phyloP scores from a whole-genome alignment of 2,113 vertebrate species.

The Myxocyprinus asiaticus region DNA sequence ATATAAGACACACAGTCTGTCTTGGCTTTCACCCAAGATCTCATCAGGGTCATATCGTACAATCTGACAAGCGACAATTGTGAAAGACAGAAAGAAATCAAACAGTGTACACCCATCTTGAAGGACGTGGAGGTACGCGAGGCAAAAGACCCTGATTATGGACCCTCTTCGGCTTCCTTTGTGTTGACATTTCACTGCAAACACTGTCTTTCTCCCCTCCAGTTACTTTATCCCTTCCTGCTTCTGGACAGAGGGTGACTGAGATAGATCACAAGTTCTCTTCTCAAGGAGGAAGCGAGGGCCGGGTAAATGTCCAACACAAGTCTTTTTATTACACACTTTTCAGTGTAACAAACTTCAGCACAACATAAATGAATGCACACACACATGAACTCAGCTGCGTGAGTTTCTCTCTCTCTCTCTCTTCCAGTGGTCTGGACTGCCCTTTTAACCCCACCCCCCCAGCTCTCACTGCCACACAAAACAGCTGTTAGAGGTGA shows the following conservation, averaged over 20 bases:
- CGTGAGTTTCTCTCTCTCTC: too few species aligned
- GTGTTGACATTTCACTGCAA: conserved; percentile 16
- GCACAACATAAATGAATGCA: too few species aligned
- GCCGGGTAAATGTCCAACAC: too few species aligned
- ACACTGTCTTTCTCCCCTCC: conserved; percentile 23
- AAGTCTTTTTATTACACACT: too few species aligned
- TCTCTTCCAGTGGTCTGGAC: too few species aligned
- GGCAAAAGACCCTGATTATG: conserved; percentile 11
- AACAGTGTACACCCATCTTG: neutral
- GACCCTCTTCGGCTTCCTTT: neutral
- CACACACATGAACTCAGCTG: too few species aligned
- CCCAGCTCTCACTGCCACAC: too few species aligned
- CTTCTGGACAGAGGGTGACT: conserved; percentile 46
- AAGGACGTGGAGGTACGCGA: neutral
- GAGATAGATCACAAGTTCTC: too few species aligned
- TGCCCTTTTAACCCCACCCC: too few species aligned
- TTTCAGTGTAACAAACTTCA: too few species aligned
- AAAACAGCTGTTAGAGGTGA: too few species aligned
- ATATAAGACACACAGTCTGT: neutral
- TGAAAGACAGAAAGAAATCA: neutral
- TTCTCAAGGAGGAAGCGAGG: too few species aligned
- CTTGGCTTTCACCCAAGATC: neutral
- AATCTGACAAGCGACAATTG: neutral
- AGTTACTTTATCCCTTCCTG: conserved; percentile 34
- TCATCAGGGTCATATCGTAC: neutral